Evolutionary conservation across 2,113 vertebrate species (phyloP).

Genomic region (Cyanoderma ruficeps): DNA sequence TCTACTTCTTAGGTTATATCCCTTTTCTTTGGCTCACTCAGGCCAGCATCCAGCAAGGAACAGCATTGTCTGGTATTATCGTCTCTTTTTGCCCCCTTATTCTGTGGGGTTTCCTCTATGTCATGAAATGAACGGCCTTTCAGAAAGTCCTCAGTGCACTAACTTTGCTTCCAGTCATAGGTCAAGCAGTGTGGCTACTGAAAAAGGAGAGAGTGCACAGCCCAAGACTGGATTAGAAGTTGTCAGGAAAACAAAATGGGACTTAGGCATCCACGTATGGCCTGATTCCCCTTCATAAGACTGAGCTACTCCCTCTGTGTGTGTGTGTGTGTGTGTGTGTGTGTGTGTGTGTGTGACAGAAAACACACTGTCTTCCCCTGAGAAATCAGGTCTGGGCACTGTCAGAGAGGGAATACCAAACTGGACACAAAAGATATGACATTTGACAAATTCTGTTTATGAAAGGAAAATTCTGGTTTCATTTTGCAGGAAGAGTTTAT

Average conservation of each 20-base stretch:
- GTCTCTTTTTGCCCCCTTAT: neutral
- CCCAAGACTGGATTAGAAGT: neutral
- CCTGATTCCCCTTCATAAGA: neutral
- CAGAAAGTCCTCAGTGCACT: neutral
- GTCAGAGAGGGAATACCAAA: neutral
- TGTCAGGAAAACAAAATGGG: neutral
- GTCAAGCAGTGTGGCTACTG: neutral
- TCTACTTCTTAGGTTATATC: neutral
- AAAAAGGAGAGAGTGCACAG: neutral
- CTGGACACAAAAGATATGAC: neutral
- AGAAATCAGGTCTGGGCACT: neutral
- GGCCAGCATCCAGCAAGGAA: neutral
- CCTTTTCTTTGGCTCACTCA: neutral
- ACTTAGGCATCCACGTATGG: neutral
- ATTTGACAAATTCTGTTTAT: slow-evolving; percentile 1
- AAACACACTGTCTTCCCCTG: neutral
- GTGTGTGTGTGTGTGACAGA: neutral
- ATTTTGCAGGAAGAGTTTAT: slow-evolving; percentile 5
- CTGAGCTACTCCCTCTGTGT: neutral
- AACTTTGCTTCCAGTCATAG: neutral
- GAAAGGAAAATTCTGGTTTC: neutral
- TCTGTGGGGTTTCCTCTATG: neutral
- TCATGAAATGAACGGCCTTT: neutral
- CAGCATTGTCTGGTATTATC: neutral
- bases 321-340: neutral